These are phyloP conservation scores for Minunthozetes semirufus DNA, from an alignment of 2,888 invertebrate species.

Conservation along the genomic window DNA sequence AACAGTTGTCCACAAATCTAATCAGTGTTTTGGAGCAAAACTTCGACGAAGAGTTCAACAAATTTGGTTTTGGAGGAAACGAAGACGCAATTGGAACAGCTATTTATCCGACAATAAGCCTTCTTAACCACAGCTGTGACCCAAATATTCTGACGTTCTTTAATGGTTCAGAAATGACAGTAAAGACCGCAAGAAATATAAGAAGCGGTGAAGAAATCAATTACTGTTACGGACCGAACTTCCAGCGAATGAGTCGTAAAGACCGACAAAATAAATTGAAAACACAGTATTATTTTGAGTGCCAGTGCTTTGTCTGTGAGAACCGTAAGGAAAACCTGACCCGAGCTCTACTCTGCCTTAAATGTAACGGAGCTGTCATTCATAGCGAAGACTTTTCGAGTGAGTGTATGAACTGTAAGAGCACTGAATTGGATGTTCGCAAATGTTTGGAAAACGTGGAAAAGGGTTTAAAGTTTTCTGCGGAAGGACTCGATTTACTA, in stretches of 20 bases:
- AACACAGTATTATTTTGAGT: slow-evolving; percentile 70
- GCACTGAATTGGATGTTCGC: slow-evolving; percentile 18
- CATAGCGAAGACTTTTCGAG: slow-evolving; percentile 23
- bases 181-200: slow-evolving; percentile 25
- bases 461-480: background rate
- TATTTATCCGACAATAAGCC: slow-evolving; percentile 74
- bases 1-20: slow-evolving; percentile 57
- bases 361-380: slow-evolving; percentile 34
- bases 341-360: slow-evolving; percentile 28
- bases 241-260: slow-evolving; percentile 56
- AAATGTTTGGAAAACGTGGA: background rate
- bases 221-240: slow-evolving; percentile 58
- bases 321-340: slow-evolving; percentile 20
- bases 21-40: slow-evolving; percentile 35
- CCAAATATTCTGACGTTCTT: slow-evolving; percentile 67
- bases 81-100: slow-evolving; percentile 64
- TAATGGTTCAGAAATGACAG: slow-evolving; percentile 7
- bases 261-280: slow-evolving; percentile 59
- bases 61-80: background rate
- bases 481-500: slow-evolving; percentile 12
- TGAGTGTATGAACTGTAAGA: slow-evolving; percentile 25
- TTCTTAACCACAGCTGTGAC: slow-evolving; percentile 89
- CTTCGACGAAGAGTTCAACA: slow-evolving; percentile 3
- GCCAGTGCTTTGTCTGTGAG: slow-evolving; percentile 64
- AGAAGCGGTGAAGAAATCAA: slow-evolving; percentile 32